Percentiles rank a stretch among this genome's conserved stretches.
These are phyloP conservation scores for Notothenia coriiceps DNA, from an alignment of 2,113 vertebrate species.

Conservation along the genomic window DNA sequence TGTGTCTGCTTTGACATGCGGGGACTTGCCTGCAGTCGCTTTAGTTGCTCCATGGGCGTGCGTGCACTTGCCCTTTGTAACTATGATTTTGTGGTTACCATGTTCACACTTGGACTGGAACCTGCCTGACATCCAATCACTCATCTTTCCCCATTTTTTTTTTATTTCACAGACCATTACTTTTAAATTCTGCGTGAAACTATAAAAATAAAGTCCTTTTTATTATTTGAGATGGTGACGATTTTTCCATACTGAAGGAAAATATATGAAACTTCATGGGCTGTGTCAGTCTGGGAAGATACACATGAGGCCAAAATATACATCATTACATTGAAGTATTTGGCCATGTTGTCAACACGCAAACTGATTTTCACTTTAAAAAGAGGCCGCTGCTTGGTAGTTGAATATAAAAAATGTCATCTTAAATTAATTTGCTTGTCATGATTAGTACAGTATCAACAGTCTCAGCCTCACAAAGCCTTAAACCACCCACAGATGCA, in stretches of 20 bases:
- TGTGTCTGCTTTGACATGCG: constrained; percentile 9
- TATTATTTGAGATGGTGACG: constrained; percentile 20
- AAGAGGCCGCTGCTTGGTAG: neutral
- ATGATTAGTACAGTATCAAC: neutral
- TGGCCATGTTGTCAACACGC: neutral
- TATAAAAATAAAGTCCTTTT: neutral
- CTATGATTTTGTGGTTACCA: constrained; percentile 37
- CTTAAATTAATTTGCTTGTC: neutral
- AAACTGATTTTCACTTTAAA: neutral
- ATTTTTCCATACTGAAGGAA: constrained; percentile 40
- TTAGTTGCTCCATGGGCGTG: neutral
- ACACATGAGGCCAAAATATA: neutral
- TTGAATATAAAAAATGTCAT: neutral
- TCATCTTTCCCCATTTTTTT: constrained; percentile 31
- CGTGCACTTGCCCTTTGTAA: constrained; percentile 14
- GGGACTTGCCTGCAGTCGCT: neutral
- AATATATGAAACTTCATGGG: constrained; percentile 1
- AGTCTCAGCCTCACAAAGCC: neutral
- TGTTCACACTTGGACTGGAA: constrained; percentile 21
- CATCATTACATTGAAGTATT: neutral
- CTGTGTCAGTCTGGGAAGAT: constrained; percentile 1
- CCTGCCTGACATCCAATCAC: constrained; percentile 30
- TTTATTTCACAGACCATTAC: constrained; percentile 56
- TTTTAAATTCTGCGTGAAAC: constrained; percentile 27
- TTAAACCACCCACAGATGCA: neutral